Evolutionary conservation across 2,888 invertebrate species (phyloP).

Genomic region (Aelia acuminata): DNA sequence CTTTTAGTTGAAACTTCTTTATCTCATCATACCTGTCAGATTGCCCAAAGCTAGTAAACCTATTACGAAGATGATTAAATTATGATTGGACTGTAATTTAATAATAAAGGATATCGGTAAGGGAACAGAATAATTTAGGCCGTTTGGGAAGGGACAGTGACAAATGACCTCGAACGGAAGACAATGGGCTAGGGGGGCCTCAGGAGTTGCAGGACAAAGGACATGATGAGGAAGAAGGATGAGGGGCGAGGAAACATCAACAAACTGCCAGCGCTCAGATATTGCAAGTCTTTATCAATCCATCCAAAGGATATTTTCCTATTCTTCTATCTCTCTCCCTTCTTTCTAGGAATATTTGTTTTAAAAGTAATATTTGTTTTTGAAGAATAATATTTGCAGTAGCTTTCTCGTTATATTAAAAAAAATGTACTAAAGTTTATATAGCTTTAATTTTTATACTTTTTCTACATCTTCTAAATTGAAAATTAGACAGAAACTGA

Average conservation of each 20-base stretch:
- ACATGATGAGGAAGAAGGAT: not conserved
- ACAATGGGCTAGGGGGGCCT: not conserved
- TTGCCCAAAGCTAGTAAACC: no score
- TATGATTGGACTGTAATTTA: not conserved
- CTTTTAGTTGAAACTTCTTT: no score
- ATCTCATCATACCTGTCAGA: no score
- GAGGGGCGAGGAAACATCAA: not conserved
- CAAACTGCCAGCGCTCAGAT: not conserved
- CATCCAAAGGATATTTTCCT: not conserved
- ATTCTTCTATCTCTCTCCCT: not conserved
- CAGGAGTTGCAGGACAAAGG: not conserved
- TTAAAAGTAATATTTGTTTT: not conserved
- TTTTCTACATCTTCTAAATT: no score
- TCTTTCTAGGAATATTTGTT: not conserved
- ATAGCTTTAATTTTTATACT: no score
- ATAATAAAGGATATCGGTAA: not conserved
- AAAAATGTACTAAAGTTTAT: no score
- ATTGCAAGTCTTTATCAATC: not conserved
- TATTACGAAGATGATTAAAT: no score
- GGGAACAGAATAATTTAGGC: not conserved
- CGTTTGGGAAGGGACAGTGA: not conserved
- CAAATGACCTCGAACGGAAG: not conserved
- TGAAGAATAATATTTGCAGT: not conserved
- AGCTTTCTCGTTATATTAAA: no score
- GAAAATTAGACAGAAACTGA: no score